Percentiles rank a stretch among this genome's conserved stretches.
phyloP scores from a whole-genome alignment of 2,888 invertebrate species.

The Hymenopus coronatus region DNA sequence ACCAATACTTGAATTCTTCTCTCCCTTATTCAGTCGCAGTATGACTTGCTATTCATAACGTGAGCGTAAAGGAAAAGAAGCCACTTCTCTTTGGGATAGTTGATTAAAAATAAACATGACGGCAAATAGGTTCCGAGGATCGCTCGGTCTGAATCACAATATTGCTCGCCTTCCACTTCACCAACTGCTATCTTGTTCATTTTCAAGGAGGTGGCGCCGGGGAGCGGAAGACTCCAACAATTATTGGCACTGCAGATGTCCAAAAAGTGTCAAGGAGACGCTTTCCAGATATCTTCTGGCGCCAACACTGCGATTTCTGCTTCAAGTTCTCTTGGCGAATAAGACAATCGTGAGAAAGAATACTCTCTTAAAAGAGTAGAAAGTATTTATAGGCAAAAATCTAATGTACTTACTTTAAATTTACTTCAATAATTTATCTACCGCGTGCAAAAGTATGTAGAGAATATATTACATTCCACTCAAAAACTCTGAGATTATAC shows the following conservation, averaged over 20 bases:
- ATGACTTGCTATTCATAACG: neutral
- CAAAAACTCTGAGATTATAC: too few species aligned
- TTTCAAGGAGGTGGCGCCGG: neutral
- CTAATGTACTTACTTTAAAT: too few species aligned
- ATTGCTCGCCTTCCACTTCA: neutral
- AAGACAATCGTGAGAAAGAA: too few species aligned
- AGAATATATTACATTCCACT: too few species aligned
- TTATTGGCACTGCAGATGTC: neutral
- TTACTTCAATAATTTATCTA: too few species aligned
- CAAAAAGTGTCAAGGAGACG: neutral
- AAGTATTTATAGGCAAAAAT: too few species aligned
- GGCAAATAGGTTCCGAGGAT: neutral
- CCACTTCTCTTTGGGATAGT: neutral
- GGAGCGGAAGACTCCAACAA: neutral
- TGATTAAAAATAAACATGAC: neutral
- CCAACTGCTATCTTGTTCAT: neutral
- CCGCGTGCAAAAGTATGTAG: too few species aligned
- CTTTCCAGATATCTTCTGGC: neutral
- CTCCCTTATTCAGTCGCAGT: neutral
- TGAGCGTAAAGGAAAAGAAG: neutral
- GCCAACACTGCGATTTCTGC: neutral
- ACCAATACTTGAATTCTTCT: neutral
- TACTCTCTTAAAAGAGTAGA: too few species aligned
- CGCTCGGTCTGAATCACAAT: neutral
- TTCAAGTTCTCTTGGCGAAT: neutral